Evolutionary conservation across 2,888 invertebrate species (phyloP).

Genomic region (Spisula solida): DNA sequence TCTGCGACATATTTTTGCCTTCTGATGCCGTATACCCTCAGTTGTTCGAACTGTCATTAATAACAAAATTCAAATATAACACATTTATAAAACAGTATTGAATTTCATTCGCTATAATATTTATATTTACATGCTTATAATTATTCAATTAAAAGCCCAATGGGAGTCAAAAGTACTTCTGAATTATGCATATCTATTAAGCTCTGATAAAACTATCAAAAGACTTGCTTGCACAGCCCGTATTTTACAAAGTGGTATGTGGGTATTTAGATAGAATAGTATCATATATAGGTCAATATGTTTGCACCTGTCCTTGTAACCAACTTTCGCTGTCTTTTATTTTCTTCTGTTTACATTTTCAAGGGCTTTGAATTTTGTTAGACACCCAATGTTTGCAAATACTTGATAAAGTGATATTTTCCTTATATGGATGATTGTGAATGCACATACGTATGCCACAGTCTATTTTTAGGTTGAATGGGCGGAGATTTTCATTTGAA

Average conservation of each 20-base stretch:
- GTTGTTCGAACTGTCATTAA: too few species aligned
- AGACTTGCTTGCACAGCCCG: not conserved
- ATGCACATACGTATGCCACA: not conserved
- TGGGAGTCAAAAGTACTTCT: not conserved
- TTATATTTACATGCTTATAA: not conserved
- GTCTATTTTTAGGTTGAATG: not conserved
- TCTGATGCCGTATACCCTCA: too few species aligned
- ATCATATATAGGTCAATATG: constrained; percentile 5
- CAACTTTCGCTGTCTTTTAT: not conserved
- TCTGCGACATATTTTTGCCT: too few species aligned
- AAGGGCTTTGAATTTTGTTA: constrained; percentile 17
- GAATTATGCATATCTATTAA: not conserved
- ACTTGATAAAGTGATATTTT: constrained; percentile 11
- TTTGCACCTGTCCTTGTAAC: constrained; percentile 8
- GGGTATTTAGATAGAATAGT: not conserved
- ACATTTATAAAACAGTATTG: too few species aligned
- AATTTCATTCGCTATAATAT: not conserved
- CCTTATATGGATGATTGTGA: not conserved
- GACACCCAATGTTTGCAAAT: constrained; percentile 17
- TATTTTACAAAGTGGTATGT: not conserved
- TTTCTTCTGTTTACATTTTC: constrained; percentile 11
- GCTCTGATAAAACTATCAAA: not conserved
- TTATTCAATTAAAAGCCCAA: not conserved
- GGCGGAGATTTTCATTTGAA: not conserved
- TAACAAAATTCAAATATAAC: too few species aligned